Conservation (phyloP, 2,888 invertebrate species). For the Agrotis clavis region DNA sequence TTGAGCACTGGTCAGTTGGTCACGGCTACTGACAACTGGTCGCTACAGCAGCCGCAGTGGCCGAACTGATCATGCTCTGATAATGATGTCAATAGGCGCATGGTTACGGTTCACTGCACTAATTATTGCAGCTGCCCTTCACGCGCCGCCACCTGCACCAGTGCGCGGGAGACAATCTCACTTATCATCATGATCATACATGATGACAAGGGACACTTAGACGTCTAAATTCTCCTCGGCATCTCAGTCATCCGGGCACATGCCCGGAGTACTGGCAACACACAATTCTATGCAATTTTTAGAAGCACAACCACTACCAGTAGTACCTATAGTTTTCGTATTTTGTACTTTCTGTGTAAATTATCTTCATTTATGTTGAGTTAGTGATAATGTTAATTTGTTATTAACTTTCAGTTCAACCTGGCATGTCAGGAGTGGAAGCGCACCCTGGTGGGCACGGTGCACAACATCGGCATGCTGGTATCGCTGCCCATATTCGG, state of each 20-base stretch:
- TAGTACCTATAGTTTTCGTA: neutral
- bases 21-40: constrained; percentile 28
- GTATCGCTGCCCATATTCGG: constrained; percentile 94
- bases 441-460: constrained; percentile 94
- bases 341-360: neutral
- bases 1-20: constrained; percentile 30
- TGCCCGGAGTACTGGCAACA: too few relatives aligned
- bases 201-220: too few relatives aligned
- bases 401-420: constrained; percentile 79
- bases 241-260: too few relatives aligned
- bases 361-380: neutral
- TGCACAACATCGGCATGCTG: constrained; percentile 94
- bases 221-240: too few relatives aligned
- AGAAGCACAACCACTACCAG: neutral
- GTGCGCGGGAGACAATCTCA: too few relatives aligned
- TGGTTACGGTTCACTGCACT: constrained; percentile 33
- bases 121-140: constrained; percentile 2
- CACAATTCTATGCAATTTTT: neutral
- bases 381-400: neutral
- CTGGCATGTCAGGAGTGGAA: constrained; percentile 93
- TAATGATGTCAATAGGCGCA: constrained; percentile 27
- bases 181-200: too few relatives aligned
- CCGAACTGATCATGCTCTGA: constrained; percentile 47
- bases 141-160: neutral
- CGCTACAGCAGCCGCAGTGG: constrained; percentile 10